Conservation (phyloP, 37 sponge, comb jelly and placozoan genomes). For the Ianthella basta region DNA sequence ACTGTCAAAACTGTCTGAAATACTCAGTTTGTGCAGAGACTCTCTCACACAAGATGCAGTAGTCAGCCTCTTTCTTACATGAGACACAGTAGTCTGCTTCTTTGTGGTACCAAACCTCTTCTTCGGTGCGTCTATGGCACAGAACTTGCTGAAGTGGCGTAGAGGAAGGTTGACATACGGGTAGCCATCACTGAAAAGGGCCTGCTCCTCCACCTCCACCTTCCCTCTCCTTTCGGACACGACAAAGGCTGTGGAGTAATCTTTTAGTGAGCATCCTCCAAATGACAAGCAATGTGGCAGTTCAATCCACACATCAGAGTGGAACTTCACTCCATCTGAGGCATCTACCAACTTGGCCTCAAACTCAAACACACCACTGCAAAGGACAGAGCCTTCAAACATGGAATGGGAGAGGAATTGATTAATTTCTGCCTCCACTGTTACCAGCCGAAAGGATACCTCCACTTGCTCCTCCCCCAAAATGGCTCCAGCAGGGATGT, state of each 20-base stretch:
- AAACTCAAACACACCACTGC: conserved; percentile 8
- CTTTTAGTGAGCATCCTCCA: no score
- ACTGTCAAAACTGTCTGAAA: no score
- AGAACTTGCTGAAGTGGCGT: background rate
- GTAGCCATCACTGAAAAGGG: conserved; percentile 24
- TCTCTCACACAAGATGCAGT: no score
- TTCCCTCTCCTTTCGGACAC: background rate
- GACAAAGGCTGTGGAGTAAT: background rate
- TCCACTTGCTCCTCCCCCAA: background rate
- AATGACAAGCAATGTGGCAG: no score
- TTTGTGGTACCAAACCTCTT: no score
- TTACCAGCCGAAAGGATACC: conserved; percentile 11
- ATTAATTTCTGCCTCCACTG: background rate
- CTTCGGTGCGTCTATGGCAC: no score
- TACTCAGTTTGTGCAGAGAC: no score
- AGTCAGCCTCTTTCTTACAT: no score
- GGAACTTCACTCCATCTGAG: background rate
- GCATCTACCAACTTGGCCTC: background rate
- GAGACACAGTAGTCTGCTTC: no score
- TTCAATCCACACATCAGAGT: no score
- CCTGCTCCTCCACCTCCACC: background rate
- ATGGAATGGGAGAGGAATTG: no score
- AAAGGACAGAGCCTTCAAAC: no score
- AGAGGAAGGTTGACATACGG: conserved; percentile 16
- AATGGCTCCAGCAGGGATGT: conserved; percentile 30